Evolutionary conservation across 2,888 invertebrate genomes (phyloP), one percentile per base, ranked within the genome.

Genomic region (Sacculina carcini): DNA sequence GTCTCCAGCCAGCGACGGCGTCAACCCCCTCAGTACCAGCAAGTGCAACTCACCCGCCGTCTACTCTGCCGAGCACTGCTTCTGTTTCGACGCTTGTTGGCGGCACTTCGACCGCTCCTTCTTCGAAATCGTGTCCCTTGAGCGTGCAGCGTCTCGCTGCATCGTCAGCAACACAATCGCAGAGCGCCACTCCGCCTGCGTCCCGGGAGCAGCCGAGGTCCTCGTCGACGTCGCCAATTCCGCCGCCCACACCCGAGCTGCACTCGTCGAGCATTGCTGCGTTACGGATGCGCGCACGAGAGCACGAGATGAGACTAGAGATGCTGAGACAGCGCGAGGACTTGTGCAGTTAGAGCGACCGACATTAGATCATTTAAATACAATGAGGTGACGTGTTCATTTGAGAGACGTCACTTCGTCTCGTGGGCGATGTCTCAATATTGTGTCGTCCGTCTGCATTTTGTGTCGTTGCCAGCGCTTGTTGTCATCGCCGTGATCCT

Each of bases 221-320:
- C 40, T 26, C 26, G n/a, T 26, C 40, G n/a, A n/a, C n/a, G n/a
- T n/a, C n/a, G n/a, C n/a, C n/a, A n/a, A n/a, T n/a, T n/a, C n/a
- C n/a, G n/a, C 24, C 24, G 5, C 24, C 16, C 26, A 28, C 16
- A 16, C 44, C 44, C 16, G 56, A 56, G 31, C 51, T 55, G 14
- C 51, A 55, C 29, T 53, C 55, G 10, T 55, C 56, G 28, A 55
- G 55, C 32, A 56, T 56, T 44, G 56, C 56, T 6, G 56, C 54
- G 47, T 52, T 89, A 36, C 70, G 89, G 57, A 72, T 85, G 60
- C 86, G 86, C 59, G 89, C 89, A 1, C 72, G 87, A 50, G 87
- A 89, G 64, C 86, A 87, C 63, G 86, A 87, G 64, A 67, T 85
- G 47, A 74, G 83, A 62, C 68, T 85, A 59, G 85, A 84, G 65